phyloP scores from a whole-genome alignment of 1,140 invertebrate genomes.

The Acyrthosiphon pisum region DNA sequence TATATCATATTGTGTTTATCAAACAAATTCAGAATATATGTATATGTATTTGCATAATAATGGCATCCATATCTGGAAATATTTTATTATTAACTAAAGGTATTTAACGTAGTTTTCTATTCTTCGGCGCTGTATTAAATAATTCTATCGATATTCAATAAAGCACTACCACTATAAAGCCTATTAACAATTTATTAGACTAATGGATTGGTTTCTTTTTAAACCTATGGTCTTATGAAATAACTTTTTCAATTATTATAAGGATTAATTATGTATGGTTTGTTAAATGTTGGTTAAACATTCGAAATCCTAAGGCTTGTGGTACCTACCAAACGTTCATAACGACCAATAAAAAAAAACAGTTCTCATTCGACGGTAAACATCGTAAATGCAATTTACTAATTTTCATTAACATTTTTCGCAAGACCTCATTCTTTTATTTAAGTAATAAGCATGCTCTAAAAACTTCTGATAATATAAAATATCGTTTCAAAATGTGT shows the following conservation, averaged over 20 bases:
- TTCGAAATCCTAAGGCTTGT: neutral
- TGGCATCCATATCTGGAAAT: too few species aligned
- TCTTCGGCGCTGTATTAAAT: too few species aligned
- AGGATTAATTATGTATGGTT: neutral
- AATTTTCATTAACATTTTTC: constrained; percentile 5
- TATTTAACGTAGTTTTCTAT: too few species aligned
- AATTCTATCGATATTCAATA: too few species aligned
- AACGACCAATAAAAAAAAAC: neutral
- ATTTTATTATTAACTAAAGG: too few species aligned
- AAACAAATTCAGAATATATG: too few species aligned
- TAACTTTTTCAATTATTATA: constrained; percentile 30
- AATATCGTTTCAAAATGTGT: neutral
- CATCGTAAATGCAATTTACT: neutral
- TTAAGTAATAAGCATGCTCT: neutral
- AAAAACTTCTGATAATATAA: neutral
- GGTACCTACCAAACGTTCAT: neutral
- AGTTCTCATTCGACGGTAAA: neutral
- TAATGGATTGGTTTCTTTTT: neutral
- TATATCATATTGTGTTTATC: too few species aligned
- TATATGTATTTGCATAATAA: too few species aligned
- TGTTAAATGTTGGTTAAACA: neutral
- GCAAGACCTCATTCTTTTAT: neutral
- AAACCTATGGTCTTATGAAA: neutral
- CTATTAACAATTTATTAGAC: neutral
- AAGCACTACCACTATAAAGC: too few species aligned